Base-by-base conservation (phyloP, 1,140 invertebrate genomes). In the Magallana angulata region DNA sequence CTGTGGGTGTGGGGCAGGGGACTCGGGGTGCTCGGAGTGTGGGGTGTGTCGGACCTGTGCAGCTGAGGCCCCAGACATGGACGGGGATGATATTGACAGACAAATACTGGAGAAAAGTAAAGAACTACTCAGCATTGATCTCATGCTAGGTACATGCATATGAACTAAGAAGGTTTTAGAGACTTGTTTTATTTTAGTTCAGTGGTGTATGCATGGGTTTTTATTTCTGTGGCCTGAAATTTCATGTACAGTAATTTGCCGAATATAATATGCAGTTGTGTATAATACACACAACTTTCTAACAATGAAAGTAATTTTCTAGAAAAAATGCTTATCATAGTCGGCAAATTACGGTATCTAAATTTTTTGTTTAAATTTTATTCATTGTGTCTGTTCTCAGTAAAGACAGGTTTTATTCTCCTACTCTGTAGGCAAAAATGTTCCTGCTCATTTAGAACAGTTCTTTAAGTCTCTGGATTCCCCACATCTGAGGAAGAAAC, bases 1-100 rank as follows among this genome's bases (percentile, higher is more conserved):
- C 92, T 99, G 98, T 95, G 98, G 98, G 1, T 99, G 98, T 96
- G 98, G 98, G 16, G 97, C 97, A 93, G 98, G 98, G 16, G 98
- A 99, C 93, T 97, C 98, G 64, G 98, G 98, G 0, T 99, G 98
- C 93, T 96, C 97, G 1, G 96, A 97, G 90, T 99, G 99, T 95
- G 98, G 98, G 0, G 97, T 97, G 58, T 99, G 99, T 94, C 95
- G 97, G 82, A 96, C 97, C 18, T 99, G 98, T 95, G 97, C 97
- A 0, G 96, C 96, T 57, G 97, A 97, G 96, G 96, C 87, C 96
- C 96, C 89, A 30, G 96, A 96, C 84, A 95, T 95, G 94, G 91
- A 95, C 81, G 90, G 90, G 68, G 91, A 91, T 57, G 81, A 82
- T n/a, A 57, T 82, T 2, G 81, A 82, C 8, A 57, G 57, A 24